Conservation (phyloP, 1,140 invertebrate species). For the Drosophila novamexicana region DNA sequence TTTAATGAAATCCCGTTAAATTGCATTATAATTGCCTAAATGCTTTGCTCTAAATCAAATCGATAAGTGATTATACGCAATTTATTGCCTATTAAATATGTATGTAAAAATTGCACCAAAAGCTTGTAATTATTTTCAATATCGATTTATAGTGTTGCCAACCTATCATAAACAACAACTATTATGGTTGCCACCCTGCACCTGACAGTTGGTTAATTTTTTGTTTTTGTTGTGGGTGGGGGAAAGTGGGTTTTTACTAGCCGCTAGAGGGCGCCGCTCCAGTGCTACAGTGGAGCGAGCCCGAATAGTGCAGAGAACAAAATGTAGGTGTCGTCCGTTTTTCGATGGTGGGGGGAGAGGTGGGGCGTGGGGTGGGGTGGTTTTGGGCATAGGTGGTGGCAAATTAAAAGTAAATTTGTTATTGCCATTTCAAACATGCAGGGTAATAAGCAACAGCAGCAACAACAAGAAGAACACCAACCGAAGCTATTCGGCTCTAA, state of each 20-base stretch:
- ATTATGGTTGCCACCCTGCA: slow-evolving; percentile 1
- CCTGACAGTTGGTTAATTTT: background rate
- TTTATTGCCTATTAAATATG: background rate
- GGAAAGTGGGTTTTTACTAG: background rate
- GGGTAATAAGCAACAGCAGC: slow-evolving; percentile 20
- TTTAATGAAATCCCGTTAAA: background rate
- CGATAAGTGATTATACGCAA: no score
- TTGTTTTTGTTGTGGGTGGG: background rate
- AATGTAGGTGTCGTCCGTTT: background rate
- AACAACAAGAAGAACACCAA: slow-evolving; percentile 2
- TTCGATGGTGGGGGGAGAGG: no score
- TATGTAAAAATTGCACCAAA: background rate
- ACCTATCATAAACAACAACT: slow-evolving; percentile 1
- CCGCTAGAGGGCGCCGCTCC: background rate
- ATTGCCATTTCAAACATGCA: slow-evolving; percentile 37
- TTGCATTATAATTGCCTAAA: background rate
- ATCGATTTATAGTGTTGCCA: slow-evolving; percentile 8
- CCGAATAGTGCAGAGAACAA: background rate
- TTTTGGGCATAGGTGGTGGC: slow-evolving; percentile 7
- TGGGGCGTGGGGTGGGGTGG: background rate
- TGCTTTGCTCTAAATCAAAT: no score
- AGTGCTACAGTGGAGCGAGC: background rate
- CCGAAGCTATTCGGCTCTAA: slow-evolving; percentile 13
- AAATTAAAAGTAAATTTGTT: slow-evolving; percentile 52
- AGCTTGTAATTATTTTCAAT: slow-evolving; percentile 1